Percentiles rank a stretch among this genome's conserved stretches.
phyloP scores from a whole-genome alignment of 2,797 vertebrate species.

The Amphiprion clarkii region DNA sequence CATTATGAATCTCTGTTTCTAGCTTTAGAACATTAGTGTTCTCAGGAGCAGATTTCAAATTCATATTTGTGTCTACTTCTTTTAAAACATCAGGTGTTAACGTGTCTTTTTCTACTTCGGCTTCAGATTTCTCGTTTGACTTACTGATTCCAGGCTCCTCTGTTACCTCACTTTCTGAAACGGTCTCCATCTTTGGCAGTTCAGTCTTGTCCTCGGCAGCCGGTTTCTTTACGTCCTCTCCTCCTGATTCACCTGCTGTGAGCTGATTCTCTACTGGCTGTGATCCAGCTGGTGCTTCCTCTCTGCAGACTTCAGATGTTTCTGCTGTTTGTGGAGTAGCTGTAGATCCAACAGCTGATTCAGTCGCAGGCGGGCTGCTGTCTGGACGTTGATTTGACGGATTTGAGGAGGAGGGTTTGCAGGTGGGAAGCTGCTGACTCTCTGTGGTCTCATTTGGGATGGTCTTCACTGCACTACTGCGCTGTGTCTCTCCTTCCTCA shows the following conservation, averaged over 20 bases:
- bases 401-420: conserved; percentile 83
- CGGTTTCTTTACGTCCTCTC: conserved; percentile 18
- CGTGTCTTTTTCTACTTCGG: conserved; percentile 28
- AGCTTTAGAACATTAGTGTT: conserved; percentile 78
- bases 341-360: conserved; percentile 63
- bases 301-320: conserved; percentile 45
- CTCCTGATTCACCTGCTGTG: conserved; percentile 2
- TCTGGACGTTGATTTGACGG: conserved; percentile 87
- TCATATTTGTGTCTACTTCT: conserved; percentile 54
- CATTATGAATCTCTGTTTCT: conserved; percentile 79
- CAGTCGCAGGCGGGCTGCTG: conserved; percentile 74
- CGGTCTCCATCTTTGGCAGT: conserved; percentile 40
- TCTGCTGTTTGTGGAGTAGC: conserved; percentile 39
- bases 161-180: conserved; percentile 34
- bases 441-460: conserved; percentile 82
- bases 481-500: conserved; percentile 82
- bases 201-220: conserved; percentile 28
- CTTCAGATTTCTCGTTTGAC: conserved; percentile 19
- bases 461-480: conserved; percentile 64
- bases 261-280: conserved; percentile 28
- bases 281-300: conserved; percentile 44
- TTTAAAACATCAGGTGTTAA: conserved; percentile 32
- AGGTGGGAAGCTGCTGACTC: conserved; percentile 86
- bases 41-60: conserved; percentile 66
- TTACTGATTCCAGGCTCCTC: conserved; percentile 22